Base-by-base conservation (phyloP, 1,140 invertebrate genomes). In the Meloidogyne chitwoodi region DNA sequence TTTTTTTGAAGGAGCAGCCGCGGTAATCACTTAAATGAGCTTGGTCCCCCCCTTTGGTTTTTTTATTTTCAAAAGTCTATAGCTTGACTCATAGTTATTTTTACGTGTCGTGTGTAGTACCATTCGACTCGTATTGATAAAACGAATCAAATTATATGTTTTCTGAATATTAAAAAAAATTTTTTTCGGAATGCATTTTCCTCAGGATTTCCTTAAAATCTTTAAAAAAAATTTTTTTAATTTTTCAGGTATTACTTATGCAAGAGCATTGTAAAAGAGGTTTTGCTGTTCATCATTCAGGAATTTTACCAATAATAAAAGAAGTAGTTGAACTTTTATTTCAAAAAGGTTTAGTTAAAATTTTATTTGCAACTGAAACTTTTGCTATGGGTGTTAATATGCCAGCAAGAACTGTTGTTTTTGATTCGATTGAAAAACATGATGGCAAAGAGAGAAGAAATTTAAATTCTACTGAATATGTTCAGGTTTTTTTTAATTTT, bases 241-340 rank as follows among this genome's bases (percentile, higher is more conserved):
- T 26, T 41, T 19, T 34, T 41, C 61, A 82, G 81, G 82, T 83
- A 12, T 87, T 91, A 27, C 90, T 90, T 74, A 91, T 98, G 88
- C 90, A 92, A 86, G 90, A 92, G 64, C 90, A 94, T 16, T 86
- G 97, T n/a, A 91, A 91, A 83, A 91, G 92, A 80, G 96, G 96
- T 0, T 92, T 98, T 78, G 96, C 95, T 0, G 91, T 98, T 19
- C 96, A 99, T 89, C 96, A 99, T 87, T 96, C 94, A 88, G 76
- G 76, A 22, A 77, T 77, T 78, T 61, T 78, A 34, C 75, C 77
- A n/a, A 78, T 78, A 34, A 62, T 80, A 34, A 78, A 78, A 70
- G 96, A 99, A 90, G 94, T 98, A 67, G 95, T 98, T 0, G 96
- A 99, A 89, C 93, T 98, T 91, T 89, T 98, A 0, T 99, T 99